These are phyloP conservation scores for Montipora efflorescens DNA, from an alignment of 64 coral and sea anemone species.

Conservation along the genomic window DNA sequence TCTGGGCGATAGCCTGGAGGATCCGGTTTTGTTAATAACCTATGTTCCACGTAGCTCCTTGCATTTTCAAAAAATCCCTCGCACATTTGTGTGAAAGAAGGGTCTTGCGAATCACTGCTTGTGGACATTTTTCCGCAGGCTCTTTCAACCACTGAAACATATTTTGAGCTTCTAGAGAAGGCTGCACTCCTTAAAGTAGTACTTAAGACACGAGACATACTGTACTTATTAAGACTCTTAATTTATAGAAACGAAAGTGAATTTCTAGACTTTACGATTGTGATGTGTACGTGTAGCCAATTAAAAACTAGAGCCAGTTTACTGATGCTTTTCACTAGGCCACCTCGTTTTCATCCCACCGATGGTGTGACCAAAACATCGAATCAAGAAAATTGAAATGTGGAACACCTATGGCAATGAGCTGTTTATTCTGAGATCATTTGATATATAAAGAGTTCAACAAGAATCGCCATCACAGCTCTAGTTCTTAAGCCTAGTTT, in stretches of 20 bases:
- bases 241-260: not conserved
- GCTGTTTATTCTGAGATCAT: too few species aligned
- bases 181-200: not conserved
- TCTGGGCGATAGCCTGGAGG: conserved; percentile 78
- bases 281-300: conserved; percentile 28
- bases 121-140: conserved; percentile 20
- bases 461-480: too few species aligned
- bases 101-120: conserved; percentile 60
- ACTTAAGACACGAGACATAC: conserved; percentile 11
- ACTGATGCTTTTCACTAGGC: not conserved
- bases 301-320: conserved; percentile 38
- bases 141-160: conserved; percentile 12
- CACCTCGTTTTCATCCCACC: not conserved
- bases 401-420: too few species aligned
- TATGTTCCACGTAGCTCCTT: conserved; percentile 89
- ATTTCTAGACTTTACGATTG: not conserved
- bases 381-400: too few species aligned
- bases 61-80: conserved; percentile 90
- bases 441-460: too few species aligned
- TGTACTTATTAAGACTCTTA: too few species aligned
- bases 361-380: too few species aligned
- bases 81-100: conserved; percentile 89
- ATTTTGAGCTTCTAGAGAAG: conserved; percentile 3
- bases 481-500: too few species aligned
- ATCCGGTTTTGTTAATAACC: conserved; percentile 86